Evolutionary conservation across 92 coral and sea anemone species (phyloP).

Genomic region (Galaxea fascicularis): DNA sequence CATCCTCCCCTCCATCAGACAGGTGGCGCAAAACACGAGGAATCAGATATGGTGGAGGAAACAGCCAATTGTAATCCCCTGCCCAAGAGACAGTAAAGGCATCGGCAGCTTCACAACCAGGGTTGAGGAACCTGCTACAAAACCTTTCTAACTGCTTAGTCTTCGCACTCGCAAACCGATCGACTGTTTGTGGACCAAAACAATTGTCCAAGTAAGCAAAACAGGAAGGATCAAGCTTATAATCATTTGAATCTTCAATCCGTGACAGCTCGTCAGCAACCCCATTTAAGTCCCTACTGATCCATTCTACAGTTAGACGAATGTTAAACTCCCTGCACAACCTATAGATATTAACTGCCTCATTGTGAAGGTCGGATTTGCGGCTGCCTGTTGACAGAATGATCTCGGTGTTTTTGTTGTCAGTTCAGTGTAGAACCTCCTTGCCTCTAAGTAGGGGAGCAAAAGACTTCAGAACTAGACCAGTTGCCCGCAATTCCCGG

Average conservation of each 20-base stretch:
- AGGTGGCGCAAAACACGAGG: conserved; percentile 69
- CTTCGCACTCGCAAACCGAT: conserved; percentile 61
- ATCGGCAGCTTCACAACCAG: conserved; percentile 68
- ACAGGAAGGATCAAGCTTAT: conserved; percentile 24
- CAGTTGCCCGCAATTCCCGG: conserved; percentile 58
- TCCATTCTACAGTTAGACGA: conserved; percentile 54
- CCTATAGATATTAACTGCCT: conserved; percentile 60
- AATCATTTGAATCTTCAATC: conserved; percentile 64
- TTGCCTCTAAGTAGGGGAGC: conserved; percentile 40
- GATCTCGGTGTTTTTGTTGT: conserved; percentile 53
- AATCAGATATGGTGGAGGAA: not conserved
- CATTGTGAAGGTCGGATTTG: conserved; percentile 50
- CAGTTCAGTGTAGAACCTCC: conserved; percentile 62
- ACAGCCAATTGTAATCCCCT: conserved; percentile 63
- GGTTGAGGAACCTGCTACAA: too few relatives aligned
- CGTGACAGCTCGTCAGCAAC: conserved; percentile 49
- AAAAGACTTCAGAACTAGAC: conserved; percentile 51
- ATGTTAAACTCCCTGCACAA: conserved; percentile 55
- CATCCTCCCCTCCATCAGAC: conserved; percentile 55
- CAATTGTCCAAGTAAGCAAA: conserved; percentile 30
- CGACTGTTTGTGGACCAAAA: conserved; percentile 29
- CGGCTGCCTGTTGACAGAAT: conserved; percentile 58
- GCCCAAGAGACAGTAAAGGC: conserved; percentile 75
- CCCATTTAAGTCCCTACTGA: conserved; percentile 51
- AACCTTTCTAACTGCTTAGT: conserved; percentile 60